A percentile compares a stretch with the other conserved stretches of the same genome.
Conservation (phyloP, 2,797 vertebrate species). For the Carduelis carduelis region DNA sequence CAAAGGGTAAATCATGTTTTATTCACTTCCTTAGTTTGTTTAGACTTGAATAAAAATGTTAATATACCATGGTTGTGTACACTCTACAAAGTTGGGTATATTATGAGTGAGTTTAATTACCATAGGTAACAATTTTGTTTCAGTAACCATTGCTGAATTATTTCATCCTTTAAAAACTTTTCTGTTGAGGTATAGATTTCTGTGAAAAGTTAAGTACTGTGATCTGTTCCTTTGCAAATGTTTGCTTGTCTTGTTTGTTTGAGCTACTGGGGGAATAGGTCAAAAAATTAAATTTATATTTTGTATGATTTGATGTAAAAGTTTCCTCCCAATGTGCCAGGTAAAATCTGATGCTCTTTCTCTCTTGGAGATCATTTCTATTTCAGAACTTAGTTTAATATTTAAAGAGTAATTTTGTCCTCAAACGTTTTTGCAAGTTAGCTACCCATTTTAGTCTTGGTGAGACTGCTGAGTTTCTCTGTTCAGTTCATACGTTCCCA, state of each 20-base stretch:
- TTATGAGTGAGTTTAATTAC: background rate
- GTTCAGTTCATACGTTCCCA: background rate
- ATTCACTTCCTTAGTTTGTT: background rate
- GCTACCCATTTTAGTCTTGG: background rate
- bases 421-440: background rate
- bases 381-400: background rate
- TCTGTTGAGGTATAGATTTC: background rate
- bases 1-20: background rate
- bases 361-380: background rate
- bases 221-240: background rate
- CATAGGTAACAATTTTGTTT: background rate
- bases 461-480: background rate
- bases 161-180: background rate
- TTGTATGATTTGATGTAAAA: background rate
- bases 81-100: background rate
- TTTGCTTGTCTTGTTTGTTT: background rate
- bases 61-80: background rate
- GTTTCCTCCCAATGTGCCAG: background rate
- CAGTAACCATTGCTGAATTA: background rate
- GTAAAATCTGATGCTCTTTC: background rate
- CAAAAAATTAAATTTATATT: background rate
- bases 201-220: background rate
- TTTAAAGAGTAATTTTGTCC: background rate
- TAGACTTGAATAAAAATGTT: background rate
- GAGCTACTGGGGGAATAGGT: background rate